Conservation (phyloP, 2,888 invertebrate genomes). For the Cremastobaeus sp. region DNA sequence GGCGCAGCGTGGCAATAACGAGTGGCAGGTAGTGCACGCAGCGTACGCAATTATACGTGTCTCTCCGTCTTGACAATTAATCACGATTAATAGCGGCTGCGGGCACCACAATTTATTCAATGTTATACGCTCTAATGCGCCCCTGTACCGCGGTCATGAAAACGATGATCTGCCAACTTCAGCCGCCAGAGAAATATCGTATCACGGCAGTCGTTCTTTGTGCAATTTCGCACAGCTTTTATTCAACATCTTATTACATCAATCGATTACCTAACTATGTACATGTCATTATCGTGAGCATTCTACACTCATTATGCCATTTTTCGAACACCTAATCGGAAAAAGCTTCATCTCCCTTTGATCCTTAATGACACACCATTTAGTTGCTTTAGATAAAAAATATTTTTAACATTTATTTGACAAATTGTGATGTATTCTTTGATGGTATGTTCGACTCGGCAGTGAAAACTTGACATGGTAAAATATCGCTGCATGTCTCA, state of each 20-base stretch:
- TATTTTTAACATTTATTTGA: too few species aligned
- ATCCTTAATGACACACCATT: too few species aligned
- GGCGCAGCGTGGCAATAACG: conserved; percentile 57
- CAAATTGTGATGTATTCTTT: too few species aligned
- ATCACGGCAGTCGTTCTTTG: conserved; percentile 44
- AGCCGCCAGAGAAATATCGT: conserved; percentile 42
- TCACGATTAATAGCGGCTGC: conserved; percentile 66
- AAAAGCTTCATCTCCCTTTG: too few species aligned
- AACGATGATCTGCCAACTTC: conserved; percentile 52
- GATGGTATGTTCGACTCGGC: too few species aligned
- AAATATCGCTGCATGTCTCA: too few species aligned
- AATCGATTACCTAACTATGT: conserved; percentile 34
- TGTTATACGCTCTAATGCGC: conserved; percentile 60
- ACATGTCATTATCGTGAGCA: too few species aligned
- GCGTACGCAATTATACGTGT: conserved; percentile 64
- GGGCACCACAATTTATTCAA: conserved; percentile 55
- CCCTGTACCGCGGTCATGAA: conserved; percentile 39
- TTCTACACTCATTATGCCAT: too few species aligned
- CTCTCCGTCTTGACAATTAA: conserved; percentile 64
- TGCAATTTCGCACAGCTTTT: conserved; percentile 39
- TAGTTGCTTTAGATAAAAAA: too few species aligned
- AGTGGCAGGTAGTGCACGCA: conserved; percentile 59
- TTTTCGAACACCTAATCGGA: too few species aligned
- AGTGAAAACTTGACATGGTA: too few species aligned
- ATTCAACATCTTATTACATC: conserved; percentile 45